Conservation (phyloP, 2,888 invertebrate species). For the Philaethria dido region DNA sequence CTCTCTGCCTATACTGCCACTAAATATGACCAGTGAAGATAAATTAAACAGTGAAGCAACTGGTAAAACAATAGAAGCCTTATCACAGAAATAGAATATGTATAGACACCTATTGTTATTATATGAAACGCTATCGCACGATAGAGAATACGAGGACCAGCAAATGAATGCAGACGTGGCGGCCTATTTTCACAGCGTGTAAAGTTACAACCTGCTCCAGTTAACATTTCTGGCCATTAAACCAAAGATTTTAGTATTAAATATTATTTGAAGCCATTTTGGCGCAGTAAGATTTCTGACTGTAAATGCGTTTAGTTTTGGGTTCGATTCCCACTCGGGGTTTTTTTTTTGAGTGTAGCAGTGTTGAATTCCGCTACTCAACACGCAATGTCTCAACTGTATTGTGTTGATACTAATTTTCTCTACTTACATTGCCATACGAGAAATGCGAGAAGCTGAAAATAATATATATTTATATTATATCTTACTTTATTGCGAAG, state of each 20-base stretch:
- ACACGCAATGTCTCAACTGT: too few species aligned
- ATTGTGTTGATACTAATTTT: too few species aligned
- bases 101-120: background rate
- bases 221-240: constrained; percentile 11
- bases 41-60: background rate
- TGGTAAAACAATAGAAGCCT: background rate
- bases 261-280: background rate
- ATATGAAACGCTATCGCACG: background rate
- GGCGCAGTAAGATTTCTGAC: too few species aligned
- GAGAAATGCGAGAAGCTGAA: too few species aligned
- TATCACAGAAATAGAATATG: background rate
- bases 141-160: constrained; percentile 30
- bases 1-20: too few species aligned
- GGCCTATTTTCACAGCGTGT: constrained; percentile 57
- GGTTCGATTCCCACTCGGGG: too few species aligned
- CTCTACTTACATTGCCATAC: too few species aligned
- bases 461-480: too few species aligned
- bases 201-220: constrained; percentile 52
- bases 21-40: background rate
- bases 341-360: too few species aligned
- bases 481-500: too few species aligned
- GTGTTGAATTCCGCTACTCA: too few species aligned
- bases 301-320: too few species aligned
- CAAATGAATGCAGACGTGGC: constrained; percentile 63
- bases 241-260: background rate